These are phyloP conservation scores for Sparidentex hasta DNA, from an alignment of 2,797 vertebrate species.

Conservation along the genomic window DNA sequence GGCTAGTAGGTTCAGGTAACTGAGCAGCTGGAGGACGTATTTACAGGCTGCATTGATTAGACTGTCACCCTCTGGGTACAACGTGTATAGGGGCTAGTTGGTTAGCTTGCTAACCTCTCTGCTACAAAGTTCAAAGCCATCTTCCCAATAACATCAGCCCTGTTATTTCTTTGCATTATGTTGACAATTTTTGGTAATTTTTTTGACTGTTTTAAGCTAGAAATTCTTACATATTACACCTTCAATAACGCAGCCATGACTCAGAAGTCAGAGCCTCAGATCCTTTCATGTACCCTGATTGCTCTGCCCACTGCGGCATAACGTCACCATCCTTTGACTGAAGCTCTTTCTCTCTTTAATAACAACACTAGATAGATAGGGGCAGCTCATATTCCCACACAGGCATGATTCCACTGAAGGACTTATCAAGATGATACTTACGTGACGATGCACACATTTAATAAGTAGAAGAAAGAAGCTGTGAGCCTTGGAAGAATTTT, in stretches of 20 bases:
- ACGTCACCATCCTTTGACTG: conserved; percentile 1
- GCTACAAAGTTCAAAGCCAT: too few relatives aligned
- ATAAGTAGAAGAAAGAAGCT: background rate
- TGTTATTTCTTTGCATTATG: too few relatives aligned
- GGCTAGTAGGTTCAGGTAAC: too few relatives aligned
- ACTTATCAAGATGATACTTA: background rate
- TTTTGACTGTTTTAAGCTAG: too few relatives aligned
- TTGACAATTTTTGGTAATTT: too few relatives aligned
- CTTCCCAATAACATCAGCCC: too few relatives aligned
- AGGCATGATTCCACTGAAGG: background rate
- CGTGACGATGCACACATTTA: background rate
- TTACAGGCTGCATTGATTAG: too few relatives aligned
- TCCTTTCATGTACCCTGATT: conserved; percentile 20
- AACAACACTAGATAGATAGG: background rate
- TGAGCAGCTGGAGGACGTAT: too few relatives aligned
- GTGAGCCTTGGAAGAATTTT: background rate
- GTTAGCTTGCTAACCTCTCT: too few relatives aligned
- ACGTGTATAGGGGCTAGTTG: too few relatives aligned
- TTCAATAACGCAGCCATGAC: conserved; percentile 16
- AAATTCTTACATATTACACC: too few relatives aligned
- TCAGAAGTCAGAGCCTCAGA: conserved; percentile 2
- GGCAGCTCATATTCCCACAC: background rate
- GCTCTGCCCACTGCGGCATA: conserved; percentile 18
- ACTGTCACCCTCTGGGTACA: too few relatives aligned
- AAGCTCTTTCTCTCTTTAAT: conserved; percentile 5